phyloP scores from a whole-genome alignment of 2,888 invertebrate genomes.

The Steinernema hermaphroditum region DNA sequence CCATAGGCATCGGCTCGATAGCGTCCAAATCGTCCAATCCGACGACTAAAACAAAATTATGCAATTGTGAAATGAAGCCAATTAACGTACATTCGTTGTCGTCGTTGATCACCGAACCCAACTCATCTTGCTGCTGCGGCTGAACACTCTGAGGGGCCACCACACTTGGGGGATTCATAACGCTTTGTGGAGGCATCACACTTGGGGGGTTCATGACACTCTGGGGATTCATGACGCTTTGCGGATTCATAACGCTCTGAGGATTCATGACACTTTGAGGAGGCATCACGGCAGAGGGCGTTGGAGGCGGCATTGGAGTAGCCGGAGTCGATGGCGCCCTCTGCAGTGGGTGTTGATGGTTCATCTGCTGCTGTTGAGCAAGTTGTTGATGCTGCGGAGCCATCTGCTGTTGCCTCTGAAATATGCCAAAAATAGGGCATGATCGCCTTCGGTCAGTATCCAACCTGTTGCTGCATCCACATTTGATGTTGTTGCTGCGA shows the following conservation, averaged over 20 bases:
- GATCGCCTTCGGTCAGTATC: too few relatives aligned
- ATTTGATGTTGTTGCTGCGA: conserved; percentile 17
- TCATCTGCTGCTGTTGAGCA: neutral
- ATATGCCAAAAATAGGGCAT: neutral
- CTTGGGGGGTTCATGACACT: too few relatives aligned
- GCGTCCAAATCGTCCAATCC: conserved; percentile 12
- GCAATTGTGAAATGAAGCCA: neutral
- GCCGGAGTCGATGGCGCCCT: neutral
- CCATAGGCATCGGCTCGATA: conserved; percentile 21
- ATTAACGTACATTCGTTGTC: conserved; percentile 6
- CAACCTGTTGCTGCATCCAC: conserved; percentile 27
- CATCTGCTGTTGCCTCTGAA: conserved; percentile 3
- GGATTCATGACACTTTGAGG: too few relatives aligned
- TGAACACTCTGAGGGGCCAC: neutral
- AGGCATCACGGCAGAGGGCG: conserved; percentile 16
- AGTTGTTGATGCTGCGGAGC: neutral
- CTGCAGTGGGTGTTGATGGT: neutral
- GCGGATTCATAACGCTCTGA: too few relatives aligned
- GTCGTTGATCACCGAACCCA: conserved; percentile 16
- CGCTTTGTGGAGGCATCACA: too few relatives aligned
- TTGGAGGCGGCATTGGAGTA: neutral
- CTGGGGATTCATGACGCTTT: too few relatives aligned
- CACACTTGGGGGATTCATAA: too few relatives aligned
- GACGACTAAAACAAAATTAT: neutral
- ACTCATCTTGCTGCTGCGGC: neutral